phyloP scores from a whole-genome alignment of 2,797 vertebrate genomes.

The Otus scops region DNA sequence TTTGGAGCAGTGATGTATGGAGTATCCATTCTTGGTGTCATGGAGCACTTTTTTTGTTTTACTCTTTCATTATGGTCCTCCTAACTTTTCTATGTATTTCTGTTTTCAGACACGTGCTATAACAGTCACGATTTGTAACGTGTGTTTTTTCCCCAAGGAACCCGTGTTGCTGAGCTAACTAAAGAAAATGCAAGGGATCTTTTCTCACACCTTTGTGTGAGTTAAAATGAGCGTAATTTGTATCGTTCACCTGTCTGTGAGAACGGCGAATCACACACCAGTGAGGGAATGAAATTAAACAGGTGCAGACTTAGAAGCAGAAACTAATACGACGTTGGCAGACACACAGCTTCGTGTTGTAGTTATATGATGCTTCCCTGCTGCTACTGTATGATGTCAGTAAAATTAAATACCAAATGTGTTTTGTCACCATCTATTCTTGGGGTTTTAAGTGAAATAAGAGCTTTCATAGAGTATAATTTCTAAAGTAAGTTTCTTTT shows the following conservation, averaged over 20 bases:
- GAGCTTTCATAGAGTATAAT: not conserved
- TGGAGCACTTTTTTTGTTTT: not conserved
- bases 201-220: not conserved
- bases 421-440: constrained; percentile 43
- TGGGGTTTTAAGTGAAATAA: not conserved
- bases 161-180: not conserved
- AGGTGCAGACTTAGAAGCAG: constrained; percentile 58
- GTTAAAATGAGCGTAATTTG: not conserved
- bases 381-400: constrained; percentile 53
- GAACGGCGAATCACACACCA: not conserved
- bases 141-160: constrained; percentile 1
- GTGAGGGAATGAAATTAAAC: constrained; percentile 36
- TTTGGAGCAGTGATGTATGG: not conserved
- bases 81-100: constrained; percentile 36
- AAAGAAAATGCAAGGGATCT: not conserved
- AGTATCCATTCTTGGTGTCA: not conserved
- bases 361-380: constrained; percentile 44
- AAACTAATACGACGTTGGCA: constrained; percentile 46
- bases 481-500: not conserved
- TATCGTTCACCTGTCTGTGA: constrained; percentile 10
- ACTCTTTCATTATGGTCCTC: constrained; percentile 7
- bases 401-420: constrained; percentile 41
- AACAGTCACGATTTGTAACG: not conserved
- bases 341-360: not conserved
- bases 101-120: constrained; percentile 29